Conservation (phyloP, 2,888 invertebrate genomes). For the Papilio gigon region DNA sequence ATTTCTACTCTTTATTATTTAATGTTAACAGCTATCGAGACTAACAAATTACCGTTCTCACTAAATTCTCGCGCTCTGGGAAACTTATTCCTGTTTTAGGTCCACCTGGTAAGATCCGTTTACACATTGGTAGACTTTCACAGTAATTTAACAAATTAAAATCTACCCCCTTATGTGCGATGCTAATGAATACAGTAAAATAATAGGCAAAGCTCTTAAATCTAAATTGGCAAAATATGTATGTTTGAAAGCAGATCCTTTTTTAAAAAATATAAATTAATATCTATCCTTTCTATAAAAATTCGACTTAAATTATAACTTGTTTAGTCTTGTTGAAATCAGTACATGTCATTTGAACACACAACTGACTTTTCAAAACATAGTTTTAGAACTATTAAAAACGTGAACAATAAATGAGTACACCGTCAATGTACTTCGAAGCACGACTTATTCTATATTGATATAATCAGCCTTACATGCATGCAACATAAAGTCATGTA, state of each 20-base stretch:
- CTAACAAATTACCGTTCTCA: not conserved
- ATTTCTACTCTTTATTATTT: not conserved
- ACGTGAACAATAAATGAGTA: not conserved
- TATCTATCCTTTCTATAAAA: not conserved
- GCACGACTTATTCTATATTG: constrained; percentile 51
- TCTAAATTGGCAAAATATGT: constrained; percentile 68
- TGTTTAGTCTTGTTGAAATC: not conserved
- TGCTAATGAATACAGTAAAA: constrained; percentile 47
- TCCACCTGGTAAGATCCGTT: not conserved
- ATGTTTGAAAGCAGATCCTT: constrained; percentile 49
- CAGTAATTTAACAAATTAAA: not conserved
- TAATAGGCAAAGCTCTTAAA: constrained; percentile 61
- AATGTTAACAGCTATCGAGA: not conserved
- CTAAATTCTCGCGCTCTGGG: not conserved
- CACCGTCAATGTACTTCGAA: constrained; percentile 48
- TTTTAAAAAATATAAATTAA: constrained; percentile 41
- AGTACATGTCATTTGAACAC: not conserved
- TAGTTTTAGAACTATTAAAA: constrained; percentile 34
- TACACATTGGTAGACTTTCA: not conserved
- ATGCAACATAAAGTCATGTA: constrained; percentile 58
- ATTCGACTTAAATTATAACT: constrained; percentile 25
- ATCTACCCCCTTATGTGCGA: constrained; percentile 11
- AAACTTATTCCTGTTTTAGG: not conserved
- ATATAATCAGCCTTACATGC: constrained; percentile 70
- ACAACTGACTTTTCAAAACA: constrained; percentile 28